Base-by-base conservation (phyloP, 2,113 vertebrate species). In the Cranoglanis bouderius region DNA sequence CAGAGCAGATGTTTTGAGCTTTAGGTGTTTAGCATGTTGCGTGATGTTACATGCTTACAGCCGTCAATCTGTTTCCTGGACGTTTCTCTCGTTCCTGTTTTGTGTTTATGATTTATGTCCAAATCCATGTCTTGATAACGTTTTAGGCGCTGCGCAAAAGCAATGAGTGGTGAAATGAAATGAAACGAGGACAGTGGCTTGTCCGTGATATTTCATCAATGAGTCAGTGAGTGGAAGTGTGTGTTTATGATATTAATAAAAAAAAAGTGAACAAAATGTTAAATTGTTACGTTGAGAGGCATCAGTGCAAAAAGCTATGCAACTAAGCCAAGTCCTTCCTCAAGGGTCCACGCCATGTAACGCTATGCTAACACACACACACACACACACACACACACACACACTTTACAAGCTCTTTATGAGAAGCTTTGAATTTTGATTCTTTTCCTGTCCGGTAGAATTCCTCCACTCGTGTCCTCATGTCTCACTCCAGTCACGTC, bases 1-100 rank as follows among this genome's bases (percentile, higher is more conserved):
- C 19, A 55, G 57, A 78, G 82, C 81, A 88, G 82, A 70, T 43
- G 84, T 70, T 70, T 59, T 10, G 38, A 81, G 61, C 83, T 85
- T 40, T 63, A 40, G 59, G 83, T 53, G 74, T 65, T 88, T 80
- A 49, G 40, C 38, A 85, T 35, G 72, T 84, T 29, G 9, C 24
- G 32, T 14, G 67, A 55, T 59, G 16, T 86, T 57, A 18, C 35
- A 18, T 43, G 3, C 3, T 55, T 67, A 74, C 32, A 53, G 19
- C 49, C n/a, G 21, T 53, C 65, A 49, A 35, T 51, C 55, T 53
- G 51, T 70, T 67, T 85, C 65, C 19, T 13, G 83, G 40, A 55
- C 21, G 7, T 32, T 51, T 29, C 67, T 26, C 2, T 40, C n/a
- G 0, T 51, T 57, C 59, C 57, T 82, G 51, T 35, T 32, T 81